phyloP scores from a whole-genome alignment of 2,797 vertebrate genomes.

The Brachyrhaphis roseni region DNA sequence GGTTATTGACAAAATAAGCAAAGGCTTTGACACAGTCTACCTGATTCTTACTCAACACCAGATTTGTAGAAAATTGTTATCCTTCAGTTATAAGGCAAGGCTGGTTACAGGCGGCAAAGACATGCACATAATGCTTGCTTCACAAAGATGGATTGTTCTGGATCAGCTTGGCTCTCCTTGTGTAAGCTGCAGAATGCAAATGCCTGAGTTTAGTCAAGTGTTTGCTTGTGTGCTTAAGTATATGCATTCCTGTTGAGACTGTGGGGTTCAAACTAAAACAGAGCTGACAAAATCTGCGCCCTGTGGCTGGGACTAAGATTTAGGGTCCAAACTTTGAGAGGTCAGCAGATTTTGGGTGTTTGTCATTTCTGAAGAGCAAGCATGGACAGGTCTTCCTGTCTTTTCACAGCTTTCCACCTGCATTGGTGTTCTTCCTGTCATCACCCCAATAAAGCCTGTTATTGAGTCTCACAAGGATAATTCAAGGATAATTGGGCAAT shows the following conservation, averaged over 20 bases:
- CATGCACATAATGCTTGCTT: constrained; percentile 53
- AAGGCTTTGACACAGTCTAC: constrained; percentile 43
- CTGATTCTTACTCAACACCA: constrained; percentile 45
- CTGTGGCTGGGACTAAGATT: constrained; percentile 55
- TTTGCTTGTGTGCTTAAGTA: constrained; percentile 39
- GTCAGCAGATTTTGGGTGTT: constrained; percentile 64
- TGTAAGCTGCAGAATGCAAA: constrained; percentile 29
- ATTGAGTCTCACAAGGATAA: constrained; percentile 56
- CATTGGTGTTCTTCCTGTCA: constrained; percentile 67
- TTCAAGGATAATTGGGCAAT: constrained; percentile 57
- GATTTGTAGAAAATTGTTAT: constrained; percentile 22
- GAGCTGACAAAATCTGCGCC: constrained; percentile 49
- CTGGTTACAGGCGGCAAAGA: constrained; percentile 56
- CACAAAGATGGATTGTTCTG: constrained; percentile 49
- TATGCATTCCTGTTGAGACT: constrained; percentile 39
- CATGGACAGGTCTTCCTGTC: constrained; percentile 52
- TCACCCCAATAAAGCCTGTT: constrained; percentile 65
- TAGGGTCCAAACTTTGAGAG: constrained; percentile 41
- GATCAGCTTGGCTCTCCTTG: constrained; percentile 49
- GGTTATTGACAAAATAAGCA: constrained; percentile 34
- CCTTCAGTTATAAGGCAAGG: background rate
- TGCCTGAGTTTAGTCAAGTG: constrained; percentile 35
- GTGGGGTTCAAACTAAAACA: constrained; percentile 22
- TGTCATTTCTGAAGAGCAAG: constrained; percentile 62
- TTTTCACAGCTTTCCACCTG: constrained; percentile 29